Evolutionary conservation across 1,140 invertebrate species (phyloP).

Genomic region (Arion vulgaris): DNA sequence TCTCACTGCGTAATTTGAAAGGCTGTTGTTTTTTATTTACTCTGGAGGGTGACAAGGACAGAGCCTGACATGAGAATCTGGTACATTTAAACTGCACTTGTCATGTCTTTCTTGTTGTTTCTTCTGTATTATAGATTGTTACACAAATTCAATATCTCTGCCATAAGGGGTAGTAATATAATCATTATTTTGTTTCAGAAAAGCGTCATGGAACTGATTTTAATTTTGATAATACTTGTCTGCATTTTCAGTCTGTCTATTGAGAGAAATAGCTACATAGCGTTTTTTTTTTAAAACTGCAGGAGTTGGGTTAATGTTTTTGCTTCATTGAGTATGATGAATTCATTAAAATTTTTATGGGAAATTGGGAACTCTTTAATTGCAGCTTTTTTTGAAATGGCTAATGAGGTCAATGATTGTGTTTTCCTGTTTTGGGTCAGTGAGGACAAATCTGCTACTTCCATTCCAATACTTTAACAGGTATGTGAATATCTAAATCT

Average conservation of each 20-base stretch:
- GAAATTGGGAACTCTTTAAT: neutral
- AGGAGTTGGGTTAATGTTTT: neutral
- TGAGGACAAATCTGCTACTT: neutral
- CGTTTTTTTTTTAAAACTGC: neutral
- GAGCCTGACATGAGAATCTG: too few species aligned
- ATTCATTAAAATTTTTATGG: neutral
- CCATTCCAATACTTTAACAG: neutral
- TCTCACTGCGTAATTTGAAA: too few species aligned
- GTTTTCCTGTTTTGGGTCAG: neutral
- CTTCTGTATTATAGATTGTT: too few species aligned
- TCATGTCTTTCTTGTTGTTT: too few species aligned
- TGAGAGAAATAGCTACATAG: neutral
- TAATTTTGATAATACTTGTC: neutral
- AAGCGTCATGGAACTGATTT: neutral
- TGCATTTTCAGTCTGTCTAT: neutral
- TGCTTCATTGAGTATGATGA: neutral
- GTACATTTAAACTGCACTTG: too few species aligned
- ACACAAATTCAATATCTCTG: too few species aligned
- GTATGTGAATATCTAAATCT: conserved; percentile 4
- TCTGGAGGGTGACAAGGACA: too few species aligned
- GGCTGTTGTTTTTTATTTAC: too few species aligned
- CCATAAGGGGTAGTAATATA: neutral
- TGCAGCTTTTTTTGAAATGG: neutral
- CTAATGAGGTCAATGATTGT: neutral
- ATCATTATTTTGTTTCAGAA: neutral